Evolutionary conservation across 2,888 invertebrate species (phyloP).

Genomic region (Sericinus montela): DNA sequence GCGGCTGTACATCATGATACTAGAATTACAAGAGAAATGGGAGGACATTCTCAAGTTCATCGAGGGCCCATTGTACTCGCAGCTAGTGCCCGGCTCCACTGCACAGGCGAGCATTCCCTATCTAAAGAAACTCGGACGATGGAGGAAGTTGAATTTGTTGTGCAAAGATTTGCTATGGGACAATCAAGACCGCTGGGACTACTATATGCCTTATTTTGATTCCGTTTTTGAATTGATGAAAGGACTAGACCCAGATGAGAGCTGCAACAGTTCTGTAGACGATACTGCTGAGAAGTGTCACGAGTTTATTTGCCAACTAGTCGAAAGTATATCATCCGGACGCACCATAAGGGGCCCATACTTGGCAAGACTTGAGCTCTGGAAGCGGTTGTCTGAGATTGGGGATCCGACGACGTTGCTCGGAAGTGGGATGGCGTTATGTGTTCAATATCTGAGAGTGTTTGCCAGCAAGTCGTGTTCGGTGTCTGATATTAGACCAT

Average conservation of each 20-base stretch:
- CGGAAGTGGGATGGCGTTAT: conserved; percentile 83
- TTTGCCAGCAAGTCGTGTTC: conserved; percentile 94
- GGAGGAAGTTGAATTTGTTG: conserved; percentile 85
- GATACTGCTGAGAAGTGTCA: conserved; percentile 68
- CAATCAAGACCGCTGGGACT: conserved; percentile 87
- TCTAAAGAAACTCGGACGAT: conserved; percentile 84
- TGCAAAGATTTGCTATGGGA: conserved; percentile 86
- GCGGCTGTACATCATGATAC: conserved; percentile 91
- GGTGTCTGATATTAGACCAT: conserved; percentile 89
- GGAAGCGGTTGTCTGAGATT: conserved; percentile 78
- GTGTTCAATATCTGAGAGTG: conserved; percentile 87
- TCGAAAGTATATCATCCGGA: conserved; percentile 67
- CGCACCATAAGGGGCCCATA: conserved; percentile 87
- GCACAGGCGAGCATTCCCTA: conserved; percentile 86
- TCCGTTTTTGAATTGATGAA: conserved; percentile 83
- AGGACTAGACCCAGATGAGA: conserved; percentile 35
- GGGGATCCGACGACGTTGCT: conserved; percentile 75
- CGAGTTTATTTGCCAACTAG: conserved; percentile 68
- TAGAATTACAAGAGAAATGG: conserved; percentile 87
- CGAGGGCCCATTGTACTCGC: conserved; percentile 85
- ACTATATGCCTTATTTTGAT: conserved; percentile 85
- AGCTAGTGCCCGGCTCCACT: conserved; percentile 83
- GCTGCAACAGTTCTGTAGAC: conserved; percentile 42
- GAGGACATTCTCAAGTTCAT: conserved; percentile 89
- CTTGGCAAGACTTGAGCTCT: conserved; percentile 89